Percentiles rank a stretch among this genome's conserved stretches.
Evolutionary conservation across 2,113 vertebrate species (phyloP).

Genomic region (Capricornis sumatraensis): DNA sequence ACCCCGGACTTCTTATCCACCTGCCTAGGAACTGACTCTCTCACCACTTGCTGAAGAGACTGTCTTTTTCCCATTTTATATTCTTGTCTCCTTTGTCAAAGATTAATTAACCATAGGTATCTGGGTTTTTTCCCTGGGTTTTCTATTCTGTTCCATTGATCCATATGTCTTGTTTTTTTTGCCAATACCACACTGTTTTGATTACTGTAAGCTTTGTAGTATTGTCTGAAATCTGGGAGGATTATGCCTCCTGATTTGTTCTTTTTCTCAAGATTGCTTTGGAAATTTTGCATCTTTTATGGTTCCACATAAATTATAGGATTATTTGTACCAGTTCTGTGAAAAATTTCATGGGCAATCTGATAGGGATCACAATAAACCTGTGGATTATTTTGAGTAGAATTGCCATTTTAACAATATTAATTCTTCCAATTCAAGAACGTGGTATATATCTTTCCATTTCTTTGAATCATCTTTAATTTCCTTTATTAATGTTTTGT

Average conservation of each 20-base stretch:
- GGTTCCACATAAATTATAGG: background rate
- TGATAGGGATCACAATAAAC: background rate
- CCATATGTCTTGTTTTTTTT: background rate
- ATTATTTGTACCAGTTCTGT: background rate
- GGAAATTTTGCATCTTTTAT: background rate
- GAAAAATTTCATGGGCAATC: background rate
- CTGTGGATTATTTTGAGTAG: background rate
- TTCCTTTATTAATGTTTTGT: background rate
- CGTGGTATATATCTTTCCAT: background rate
- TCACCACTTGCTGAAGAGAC: background rate
- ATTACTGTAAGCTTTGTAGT: background rate
- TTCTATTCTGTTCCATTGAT: background rate
- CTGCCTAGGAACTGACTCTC: background rate
- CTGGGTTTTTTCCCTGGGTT: background rate
- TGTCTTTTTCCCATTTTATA: background rate
- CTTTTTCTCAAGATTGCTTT: background rate
- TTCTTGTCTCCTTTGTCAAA: background rate
- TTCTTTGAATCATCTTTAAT: background rate
- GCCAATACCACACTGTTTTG: background rate
- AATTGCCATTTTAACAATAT: background rate
- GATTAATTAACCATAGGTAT: background rate
- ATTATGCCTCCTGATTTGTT: background rate
- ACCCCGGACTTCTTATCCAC: background rate
- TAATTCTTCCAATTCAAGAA: background rate
- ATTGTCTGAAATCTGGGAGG: background rate